phyloP scores from a whole-genome alignment of 2,797 vertebrate genomes.

The Ctenopoma kingsleyae region DNA sequence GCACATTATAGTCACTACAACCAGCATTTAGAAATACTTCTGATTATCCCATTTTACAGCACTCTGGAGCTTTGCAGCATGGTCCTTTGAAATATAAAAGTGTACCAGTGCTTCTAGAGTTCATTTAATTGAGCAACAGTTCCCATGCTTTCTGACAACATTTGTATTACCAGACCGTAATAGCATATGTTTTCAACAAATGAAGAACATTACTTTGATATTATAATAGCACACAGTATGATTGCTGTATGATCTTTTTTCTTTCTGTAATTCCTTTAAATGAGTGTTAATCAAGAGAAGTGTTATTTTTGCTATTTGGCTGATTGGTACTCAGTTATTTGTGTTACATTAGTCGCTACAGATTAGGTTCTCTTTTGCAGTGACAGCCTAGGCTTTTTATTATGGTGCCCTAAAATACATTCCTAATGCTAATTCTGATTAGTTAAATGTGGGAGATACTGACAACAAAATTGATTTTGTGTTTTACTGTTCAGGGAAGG shows the following conservation, averaged over 20 bases:
- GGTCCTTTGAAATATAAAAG: conserved; percentile 46
- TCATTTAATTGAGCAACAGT: conserved; percentile 49
- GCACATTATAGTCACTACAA: conserved; percentile 19
- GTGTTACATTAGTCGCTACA: conserved; percentile 59
- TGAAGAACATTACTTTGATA: conserved; percentile 53
- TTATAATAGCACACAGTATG: conserved; percentile 40
- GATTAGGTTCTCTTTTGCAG: conserved; percentile 39
- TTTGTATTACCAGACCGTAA: conserved; percentile 33
- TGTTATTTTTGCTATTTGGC: conserved; percentile 51
- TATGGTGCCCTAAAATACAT: conserved; percentile 42
- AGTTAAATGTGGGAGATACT: conserved; percentile 39
- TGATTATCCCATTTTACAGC: conserved; percentile 22
- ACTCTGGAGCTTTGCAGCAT: conserved; percentile 21
- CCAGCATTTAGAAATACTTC: conserved; percentile 24
- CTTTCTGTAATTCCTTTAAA: conserved; percentile 51
- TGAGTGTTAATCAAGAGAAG: conserved; percentile 59
- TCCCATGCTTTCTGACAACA: conserved; percentile 28
- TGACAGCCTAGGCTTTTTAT: conserved; percentile 52
- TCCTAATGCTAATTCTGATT: conserved; percentile 52
- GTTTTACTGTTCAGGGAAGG: conserved; percentile 39
- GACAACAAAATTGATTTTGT: conserved; percentile 54
- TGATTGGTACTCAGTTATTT: conserved; percentile 58
- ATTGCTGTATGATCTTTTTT: conserved; percentile 52
- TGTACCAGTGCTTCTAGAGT: conserved; percentile 31
- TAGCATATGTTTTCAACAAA: conserved; percentile 49